phyloP scores from a whole-genome alignment of 1,140 invertebrate genomes.

The Ceratoteleas bidentatus region DNA sequence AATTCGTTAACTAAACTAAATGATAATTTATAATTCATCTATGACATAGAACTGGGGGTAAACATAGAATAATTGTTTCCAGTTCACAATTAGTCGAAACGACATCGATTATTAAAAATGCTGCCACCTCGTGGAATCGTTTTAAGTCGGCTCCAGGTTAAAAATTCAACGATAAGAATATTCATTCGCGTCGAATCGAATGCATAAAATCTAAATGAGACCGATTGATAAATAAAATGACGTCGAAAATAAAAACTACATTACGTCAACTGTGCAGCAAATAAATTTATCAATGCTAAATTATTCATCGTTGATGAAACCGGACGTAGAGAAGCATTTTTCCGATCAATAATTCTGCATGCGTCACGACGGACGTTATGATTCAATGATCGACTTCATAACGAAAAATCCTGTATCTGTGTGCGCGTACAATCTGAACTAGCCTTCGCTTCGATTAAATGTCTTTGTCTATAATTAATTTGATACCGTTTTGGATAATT shows the following conservation, averaged over 20 bases:
- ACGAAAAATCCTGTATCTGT: constrained; percentile 33
- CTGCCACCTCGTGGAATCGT: constrained; percentile 16
- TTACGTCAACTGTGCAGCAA: constrained; percentile 42
- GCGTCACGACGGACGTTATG: constrained; percentile 45
- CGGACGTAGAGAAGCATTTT: constrained; percentile 54
- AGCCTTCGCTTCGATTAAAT: constrained; percentile 4
- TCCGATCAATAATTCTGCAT: constrained; percentile 58
- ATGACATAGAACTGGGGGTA: too few relatives aligned
- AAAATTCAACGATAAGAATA: constrained; percentile 40
- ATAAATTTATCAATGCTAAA: constrained; percentile 64
- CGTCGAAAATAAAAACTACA: constrained; percentile 44
- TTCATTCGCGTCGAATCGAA: constrained; percentile 39
- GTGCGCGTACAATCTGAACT: constrained; percentile 4
- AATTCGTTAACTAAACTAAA: too few relatives aligned
- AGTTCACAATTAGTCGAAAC: constrained; percentile 11
- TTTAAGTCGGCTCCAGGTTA: constrained; percentile 24
- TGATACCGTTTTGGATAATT: constrained; percentile 25
- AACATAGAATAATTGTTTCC: neutral
- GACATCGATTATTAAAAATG: constrained; percentile 27
- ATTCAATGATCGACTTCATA: constrained; percentile 49
- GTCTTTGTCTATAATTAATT: constrained; percentile 18
- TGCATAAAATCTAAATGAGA: constrained; percentile 55
- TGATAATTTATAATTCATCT: too few relatives aligned
- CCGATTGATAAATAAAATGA: constrained; percentile 53
- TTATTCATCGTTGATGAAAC: constrained; percentile 63